phyloP scores from a whole-genome alignment of 1,140 invertebrate species.

The Anagrus nilaparvatae region DNA sequence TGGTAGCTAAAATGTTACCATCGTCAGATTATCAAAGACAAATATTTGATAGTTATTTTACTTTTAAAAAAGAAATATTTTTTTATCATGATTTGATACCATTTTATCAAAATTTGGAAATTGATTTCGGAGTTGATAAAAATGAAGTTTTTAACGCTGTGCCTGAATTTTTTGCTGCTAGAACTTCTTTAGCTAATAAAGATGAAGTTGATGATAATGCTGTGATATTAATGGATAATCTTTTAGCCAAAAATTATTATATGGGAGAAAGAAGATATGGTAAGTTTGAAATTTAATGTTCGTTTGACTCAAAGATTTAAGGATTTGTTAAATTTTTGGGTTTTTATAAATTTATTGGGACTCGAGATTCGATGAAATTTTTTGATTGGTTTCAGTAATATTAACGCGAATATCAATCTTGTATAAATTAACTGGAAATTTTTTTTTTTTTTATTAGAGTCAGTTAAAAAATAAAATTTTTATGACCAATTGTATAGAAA shows the following conservation, averaged over 20 bases:
- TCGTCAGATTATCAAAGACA: conserved; percentile 29
- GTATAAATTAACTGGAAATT: too few species aligned
- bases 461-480: too few species aligned
- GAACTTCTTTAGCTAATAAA: conserved; percentile 34
- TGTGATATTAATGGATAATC: conserved; percentile 47
- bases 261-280: conserved; percentile 37
- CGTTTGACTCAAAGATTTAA: too few species aligned
- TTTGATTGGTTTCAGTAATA: too few species aligned
- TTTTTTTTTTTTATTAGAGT: too few species aligned
- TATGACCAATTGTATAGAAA: too few species aligned
- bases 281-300: too few species aligned
- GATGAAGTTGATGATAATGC: conserved; percentile 37
- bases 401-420: too few species aligned
- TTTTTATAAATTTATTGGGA: too few species aligned
- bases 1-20: conserved; percentile 38
- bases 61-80: conserved; percentile 36
- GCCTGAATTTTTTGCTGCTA: conserved; percentile 45
- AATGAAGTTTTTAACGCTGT: conserved; percentile 37
- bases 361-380: too few species aligned
- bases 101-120: conserved; percentile 23
- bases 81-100: conserved; percentile 33
- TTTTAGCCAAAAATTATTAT: conserved; percentile 41
- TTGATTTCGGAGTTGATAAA: conserved; percentile 31
- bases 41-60: conserved; percentile 33
- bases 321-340: too few species aligned